Evolutionary conservation across 2,888 invertebrate species (phyloP).

Genomic region (Habrosyne pyritoides): DNA sequence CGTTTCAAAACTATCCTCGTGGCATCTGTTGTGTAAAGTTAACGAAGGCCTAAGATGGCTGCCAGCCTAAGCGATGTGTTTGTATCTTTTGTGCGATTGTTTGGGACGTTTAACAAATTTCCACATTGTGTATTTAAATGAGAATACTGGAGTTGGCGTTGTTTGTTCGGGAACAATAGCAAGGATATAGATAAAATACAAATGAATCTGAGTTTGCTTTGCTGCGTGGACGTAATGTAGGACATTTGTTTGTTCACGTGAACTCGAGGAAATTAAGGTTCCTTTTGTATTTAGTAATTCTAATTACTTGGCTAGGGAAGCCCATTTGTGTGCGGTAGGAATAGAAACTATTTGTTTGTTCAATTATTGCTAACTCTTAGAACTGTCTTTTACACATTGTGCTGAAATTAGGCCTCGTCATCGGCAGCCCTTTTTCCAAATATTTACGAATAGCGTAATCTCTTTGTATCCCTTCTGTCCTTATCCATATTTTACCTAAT

Average conservation of each 20-base stretch:
- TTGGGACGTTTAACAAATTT: not conserved
- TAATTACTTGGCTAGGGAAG: not conserved
- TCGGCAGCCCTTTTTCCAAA: too few species aligned
- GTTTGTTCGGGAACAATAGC: not conserved
- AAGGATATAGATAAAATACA: not conserved
- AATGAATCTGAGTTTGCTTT: not conserved
- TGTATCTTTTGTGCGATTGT: not conserved
- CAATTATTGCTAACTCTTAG: not conserved
- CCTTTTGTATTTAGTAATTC: not conserved
- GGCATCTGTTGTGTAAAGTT: not conserved
- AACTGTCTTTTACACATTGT: too few species aligned
- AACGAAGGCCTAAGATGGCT: not conserved
- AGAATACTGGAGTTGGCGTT: conserved; percentile 1
- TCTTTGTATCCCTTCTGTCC: too few species aligned
- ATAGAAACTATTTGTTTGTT: not conserved
- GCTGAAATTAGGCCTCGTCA: too few species aligned
- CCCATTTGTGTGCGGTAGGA: not conserved
- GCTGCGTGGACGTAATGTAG: not conserved
- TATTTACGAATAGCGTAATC: too few species aligned
- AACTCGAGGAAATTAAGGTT: not conserved
- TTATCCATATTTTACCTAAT: too few species aligned
- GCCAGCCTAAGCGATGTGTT: not conserved
- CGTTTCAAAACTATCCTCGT: conserved; percentile 1
- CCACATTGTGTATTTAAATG: conserved; percentile 2
- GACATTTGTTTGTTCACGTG: not conserved